A percentile compares a stretch with the other conserved stretches of the same genome.
These are phyloP conservation scores for Rhingia rostrata DNA, from an alignment of 2,888 invertebrate genomes.

Conservation along the genomic window DNA sequence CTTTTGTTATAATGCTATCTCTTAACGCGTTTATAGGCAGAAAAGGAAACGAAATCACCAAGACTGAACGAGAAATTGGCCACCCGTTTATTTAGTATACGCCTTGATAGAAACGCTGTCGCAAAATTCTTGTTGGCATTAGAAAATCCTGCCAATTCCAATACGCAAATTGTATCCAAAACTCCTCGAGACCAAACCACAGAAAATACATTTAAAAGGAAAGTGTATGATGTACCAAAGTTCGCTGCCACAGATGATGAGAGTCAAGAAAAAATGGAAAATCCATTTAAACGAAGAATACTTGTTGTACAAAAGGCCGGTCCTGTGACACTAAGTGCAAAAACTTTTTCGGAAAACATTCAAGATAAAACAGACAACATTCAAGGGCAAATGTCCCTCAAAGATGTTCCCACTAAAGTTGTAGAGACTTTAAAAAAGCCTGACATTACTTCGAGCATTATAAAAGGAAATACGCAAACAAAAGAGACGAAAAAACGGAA, in stretches of 20 bases:
- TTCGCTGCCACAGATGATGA: not conserved
- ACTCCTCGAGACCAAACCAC: not conserved
- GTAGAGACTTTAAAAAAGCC: too few relatives aligned
- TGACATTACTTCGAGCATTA: too few relatives aligned
- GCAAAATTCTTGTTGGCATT: not conserved
- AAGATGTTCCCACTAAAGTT: too few relatives aligned
- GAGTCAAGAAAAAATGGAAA: too few relatives aligned
- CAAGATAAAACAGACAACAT: too few relatives aligned
- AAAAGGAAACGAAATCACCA: not conserved
- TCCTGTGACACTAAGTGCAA: too few relatives aligned
- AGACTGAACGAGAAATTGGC: not conserved
- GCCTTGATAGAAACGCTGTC: slow-evolving; percentile 26
- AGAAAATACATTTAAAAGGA: not conserved
- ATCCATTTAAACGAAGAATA: too few relatives aligned
- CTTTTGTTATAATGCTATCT: not conserved
- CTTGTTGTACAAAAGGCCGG: too few relatives aligned
- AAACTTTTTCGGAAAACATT: too few relatives aligned
- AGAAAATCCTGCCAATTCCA: not conserved
- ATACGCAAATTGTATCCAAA: not conserved
- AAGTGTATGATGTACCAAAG: not conserved
- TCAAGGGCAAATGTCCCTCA: too few relatives aligned
- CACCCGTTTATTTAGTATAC: slow-evolving; percentile 10
- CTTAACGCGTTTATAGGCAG: not conserved
- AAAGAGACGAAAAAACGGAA: too few relatives aligned
- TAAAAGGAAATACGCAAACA: too few relatives aligned